Conservation (phyloP, 2,888 invertebrate species). For the Athripsodes cinereus region DNA sequence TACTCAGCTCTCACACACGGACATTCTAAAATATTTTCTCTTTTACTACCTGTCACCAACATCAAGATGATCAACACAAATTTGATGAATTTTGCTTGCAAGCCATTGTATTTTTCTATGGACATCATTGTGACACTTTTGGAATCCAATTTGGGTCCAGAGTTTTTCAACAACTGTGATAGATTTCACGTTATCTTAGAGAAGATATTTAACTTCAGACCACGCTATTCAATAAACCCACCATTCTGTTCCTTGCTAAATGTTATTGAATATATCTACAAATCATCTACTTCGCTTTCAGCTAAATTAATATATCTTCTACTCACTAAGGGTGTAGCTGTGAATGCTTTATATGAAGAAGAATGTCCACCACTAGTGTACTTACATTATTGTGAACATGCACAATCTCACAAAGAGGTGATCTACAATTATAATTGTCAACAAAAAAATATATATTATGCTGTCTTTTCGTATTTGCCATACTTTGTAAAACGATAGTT, state of each 20-base stretch:
- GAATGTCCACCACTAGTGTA: conserved; percentile 47
- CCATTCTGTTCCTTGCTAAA: conserved; percentile 42
- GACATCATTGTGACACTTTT: conserved; percentile 41
- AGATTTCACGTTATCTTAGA: conserved; percentile 35
- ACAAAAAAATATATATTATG: too few relatives aligned
- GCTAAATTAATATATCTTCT: conserved; percentile 40
- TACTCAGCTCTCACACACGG: conserved; percentile 39
- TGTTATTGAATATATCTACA: conserved; percentile 44
- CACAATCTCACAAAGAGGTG: conserved; percentile 39
- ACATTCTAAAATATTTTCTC: conserved; percentile 35
- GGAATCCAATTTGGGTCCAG: conserved; percentile 39
- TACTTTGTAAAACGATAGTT: too few relatives aligned
- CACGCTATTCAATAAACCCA: conserved; percentile 37
- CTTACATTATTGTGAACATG: conserved; percentile 38
- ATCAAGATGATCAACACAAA: conserved; percentile 35
- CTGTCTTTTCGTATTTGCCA: too few relatives aligned
- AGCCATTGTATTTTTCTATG: conserved; percentile 42
- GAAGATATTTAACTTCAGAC: conserved; percentile 34
- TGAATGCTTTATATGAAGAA: conserved; percentile 37
- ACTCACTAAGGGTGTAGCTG: conserved; percentile 40
- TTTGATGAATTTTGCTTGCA: conserved; percentile 40
- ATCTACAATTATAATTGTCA: too few relatives aligned
- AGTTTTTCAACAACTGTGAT: conserved; percentile 40
- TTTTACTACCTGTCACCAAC: conserved; percentile 36
- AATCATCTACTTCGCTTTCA: conserved; percentile 37